Base-by-base conservation (phyloP, 2,888 invertebrate species). In the Maniola hyperantus region DNA sequence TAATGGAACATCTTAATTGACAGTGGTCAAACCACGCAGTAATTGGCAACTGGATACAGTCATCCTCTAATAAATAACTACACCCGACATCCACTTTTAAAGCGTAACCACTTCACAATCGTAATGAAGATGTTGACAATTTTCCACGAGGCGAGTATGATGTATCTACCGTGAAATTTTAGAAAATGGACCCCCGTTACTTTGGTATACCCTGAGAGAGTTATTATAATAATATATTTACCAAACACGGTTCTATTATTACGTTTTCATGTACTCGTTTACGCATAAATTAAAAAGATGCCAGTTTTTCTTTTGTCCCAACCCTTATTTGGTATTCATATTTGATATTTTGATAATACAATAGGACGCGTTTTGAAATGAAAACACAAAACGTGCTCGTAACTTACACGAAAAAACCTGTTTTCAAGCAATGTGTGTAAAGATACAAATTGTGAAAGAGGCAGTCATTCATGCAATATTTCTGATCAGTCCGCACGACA, bases 301-400 rank as follows among this genome's bases (percentile, higher is more conserved):
- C 85, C 90, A 88, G 85, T 87, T 88, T 87, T 90, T 89, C 90
- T 90, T 90, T 92, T 91, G 90, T 91, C 83, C 87, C 84, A 85
- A 87, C 91, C 92, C 91, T 91, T 89, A 91, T 91, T 91, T 91
- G 89, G 91, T 92, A 91, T 91, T 92, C 91, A 92, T 92, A 89
- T 91, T 91, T 89, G 89, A 89, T 88, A 88, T 88, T 91, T 88
- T 85, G 89, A 82, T 88, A 88, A 84, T 84, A 92, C 90, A 92
- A 92, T 89, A 89, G 84, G 80, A 78, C 81, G 85, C 81, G 81
- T 85, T 88, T 84, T 85, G 80, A 83, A 87, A 87, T 80, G 86
- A 84, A 88, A 88, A 89, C 83, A 90, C 81, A 85, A 83, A 85
- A 85, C 79, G 77, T 76, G 79, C 79, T 79, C 83, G 78, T 81